Evolutionary conservation across 2,888 invertebrate species (phyloP).

Genomic region (Sussaba pulchella): DNA sequence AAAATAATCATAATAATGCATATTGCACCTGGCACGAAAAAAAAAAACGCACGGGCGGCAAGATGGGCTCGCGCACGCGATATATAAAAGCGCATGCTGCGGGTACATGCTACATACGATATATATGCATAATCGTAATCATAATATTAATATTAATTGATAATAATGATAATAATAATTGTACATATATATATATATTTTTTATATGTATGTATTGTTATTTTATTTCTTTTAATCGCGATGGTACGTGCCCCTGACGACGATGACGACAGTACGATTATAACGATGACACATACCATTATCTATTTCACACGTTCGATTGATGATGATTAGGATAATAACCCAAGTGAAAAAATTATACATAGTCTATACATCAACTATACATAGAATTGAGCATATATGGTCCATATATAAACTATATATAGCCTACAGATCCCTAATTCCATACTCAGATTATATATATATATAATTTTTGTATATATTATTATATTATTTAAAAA

Average conservation of each 20-base stretch:
- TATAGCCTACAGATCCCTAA: no score
- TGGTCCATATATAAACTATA: no score
- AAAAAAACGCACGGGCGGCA: constrained; percentile 18
- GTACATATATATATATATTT: constrained; percentile 18
- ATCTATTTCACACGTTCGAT: not conserved
- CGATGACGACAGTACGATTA: constrained; percentile 49
- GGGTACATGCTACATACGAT: not conserved
- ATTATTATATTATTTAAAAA: no score
- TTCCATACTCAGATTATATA: no score
- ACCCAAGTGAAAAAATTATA: no score
- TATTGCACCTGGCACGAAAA: constrained; percentile 66
- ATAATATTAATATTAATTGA: not conserved
- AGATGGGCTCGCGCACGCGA: constrained; percentile 25
- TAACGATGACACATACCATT: constrained; percentile 19
- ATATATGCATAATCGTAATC: no score
- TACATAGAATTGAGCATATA: no score
- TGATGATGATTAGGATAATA: constrained; percentile 53
- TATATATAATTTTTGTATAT: no score
- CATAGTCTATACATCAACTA: no score
- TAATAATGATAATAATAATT: constrained; percentile 1
- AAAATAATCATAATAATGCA: constrained; percentile 60
- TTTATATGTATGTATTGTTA: not conserved
- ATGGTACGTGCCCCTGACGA: constrained; percentile 37
- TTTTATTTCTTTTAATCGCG: constrained; percentile 9
- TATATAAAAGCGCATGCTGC: constrained; percentile 34